Conservation (phyloP, 2,797 vertebrate genomes). For the Semotilus atromaculatus region DNA sequence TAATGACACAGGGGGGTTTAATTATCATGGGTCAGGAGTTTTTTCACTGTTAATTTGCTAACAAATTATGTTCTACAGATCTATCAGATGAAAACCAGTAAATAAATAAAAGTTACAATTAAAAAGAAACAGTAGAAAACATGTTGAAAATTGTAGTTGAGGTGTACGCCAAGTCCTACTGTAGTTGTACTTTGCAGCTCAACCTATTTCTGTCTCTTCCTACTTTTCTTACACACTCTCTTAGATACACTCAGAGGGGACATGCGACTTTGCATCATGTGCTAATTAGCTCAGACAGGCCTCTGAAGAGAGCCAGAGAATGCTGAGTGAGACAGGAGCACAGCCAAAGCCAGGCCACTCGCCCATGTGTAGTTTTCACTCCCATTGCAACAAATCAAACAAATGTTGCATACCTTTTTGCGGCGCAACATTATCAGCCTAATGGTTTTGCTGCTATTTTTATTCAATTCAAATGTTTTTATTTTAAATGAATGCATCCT, state of each 20-base stretch:
- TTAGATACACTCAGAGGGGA: constrained; percentile 44
- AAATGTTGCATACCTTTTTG: neutral
- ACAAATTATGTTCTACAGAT: neutral
- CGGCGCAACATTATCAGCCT: neutral
- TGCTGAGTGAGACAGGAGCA: constrained; percentile 36
- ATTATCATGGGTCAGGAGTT: constrained; percentile 6
- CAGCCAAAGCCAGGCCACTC: constrained; percentile 3
- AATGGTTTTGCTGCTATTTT: neutral
- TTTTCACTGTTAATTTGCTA: neutral
- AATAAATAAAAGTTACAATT: no score
- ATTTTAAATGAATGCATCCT: neutral
- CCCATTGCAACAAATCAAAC: neutral
- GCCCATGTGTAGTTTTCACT: neutral
- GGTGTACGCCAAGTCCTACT: neutral
- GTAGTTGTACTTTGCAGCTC: constrained; percentile 30
- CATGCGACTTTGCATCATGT: constrained; percentile 53
- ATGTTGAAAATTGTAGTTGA: neutral
- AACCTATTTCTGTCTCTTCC: constrained; percentile 40
- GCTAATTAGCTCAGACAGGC: constrained; percentile 64
- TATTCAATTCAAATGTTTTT: neutral
- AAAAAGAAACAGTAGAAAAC: neutral
- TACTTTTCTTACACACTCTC: constrained; percentile 29
- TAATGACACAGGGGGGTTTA: neutral
- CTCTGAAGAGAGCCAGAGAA: constrained; percentile 34
- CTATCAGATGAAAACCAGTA: neutral